These are phyloP conservation scores for Oryctes rhinoceros DNA, from an alignment of 1,140 invertebrate species.

Conservation along the genomic window DNA sequence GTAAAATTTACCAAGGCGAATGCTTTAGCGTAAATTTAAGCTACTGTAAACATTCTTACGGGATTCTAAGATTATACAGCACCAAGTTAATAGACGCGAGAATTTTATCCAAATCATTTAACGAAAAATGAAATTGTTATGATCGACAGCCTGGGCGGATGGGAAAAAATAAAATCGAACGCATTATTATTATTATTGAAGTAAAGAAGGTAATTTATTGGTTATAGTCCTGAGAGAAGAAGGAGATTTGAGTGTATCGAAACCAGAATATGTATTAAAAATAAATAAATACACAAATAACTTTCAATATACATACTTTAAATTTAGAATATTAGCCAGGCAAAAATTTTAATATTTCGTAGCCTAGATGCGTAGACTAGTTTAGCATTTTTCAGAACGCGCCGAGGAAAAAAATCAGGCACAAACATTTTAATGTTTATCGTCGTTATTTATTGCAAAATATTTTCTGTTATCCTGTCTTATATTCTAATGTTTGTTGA, in stretches of 20 bases:
- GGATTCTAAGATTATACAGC: not conserved
- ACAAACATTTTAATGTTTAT: not conserved
- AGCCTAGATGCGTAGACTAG: not conserved
- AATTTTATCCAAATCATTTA: constrained; percentile 8
- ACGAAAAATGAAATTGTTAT: constrained; percentile 10
- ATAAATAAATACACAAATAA: constrained; percentile 32
- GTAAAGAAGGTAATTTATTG: constrained; percentile 27
- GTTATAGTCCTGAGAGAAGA: not conserved
- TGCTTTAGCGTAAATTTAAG: too few relatives aligned
- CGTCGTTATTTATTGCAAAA: not conserved
- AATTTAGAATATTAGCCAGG: constrained; percentile 36
- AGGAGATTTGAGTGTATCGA: constrained; percentile 12
- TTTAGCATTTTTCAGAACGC: not conserved
- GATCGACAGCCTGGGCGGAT: not conserved
- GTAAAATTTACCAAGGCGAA: too few relatives aligned
- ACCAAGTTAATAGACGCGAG: not conserved
- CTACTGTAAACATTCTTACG: constrained; percentile 14
- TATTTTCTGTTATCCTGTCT: constrained; percentile 1
- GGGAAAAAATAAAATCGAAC: constrained; percentile 8
- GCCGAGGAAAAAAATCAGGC: not conserved
- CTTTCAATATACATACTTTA: constrained; percentile 36
- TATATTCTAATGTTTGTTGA: constrained; percentile 7
- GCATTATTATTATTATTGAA: constrained; percentile 21
- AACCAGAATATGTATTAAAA: constrained; percentile 34
- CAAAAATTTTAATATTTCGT: constrained; percentile 34